Conservation (phyloP, 2,888 invertebrate species). For the Hyposoter didymator region DNA sequence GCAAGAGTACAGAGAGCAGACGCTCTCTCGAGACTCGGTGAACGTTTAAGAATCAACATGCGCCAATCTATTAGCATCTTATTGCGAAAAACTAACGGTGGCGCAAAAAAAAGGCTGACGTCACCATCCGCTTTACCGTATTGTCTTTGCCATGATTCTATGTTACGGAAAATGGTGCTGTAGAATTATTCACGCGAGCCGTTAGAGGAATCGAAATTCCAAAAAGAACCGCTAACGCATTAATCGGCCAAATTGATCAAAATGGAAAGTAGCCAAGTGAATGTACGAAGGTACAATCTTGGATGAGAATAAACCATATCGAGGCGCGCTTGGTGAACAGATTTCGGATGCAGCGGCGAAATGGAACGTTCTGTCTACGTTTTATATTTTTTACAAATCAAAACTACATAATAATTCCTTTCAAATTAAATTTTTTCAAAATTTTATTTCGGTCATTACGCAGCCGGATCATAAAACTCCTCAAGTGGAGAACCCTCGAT, state of each 20-base stretch:
- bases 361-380: background rate
- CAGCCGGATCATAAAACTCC: background rate
- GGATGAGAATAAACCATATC: background rate
- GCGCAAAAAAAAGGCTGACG: constrained; percentile 3
- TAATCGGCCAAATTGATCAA: background rate
- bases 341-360: background rate
- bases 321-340: background rate
- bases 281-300: background rate
- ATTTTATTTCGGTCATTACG: background rate
- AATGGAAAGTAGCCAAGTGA: background rate
- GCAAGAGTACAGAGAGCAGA: constrained; percentile 64
- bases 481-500: constrained; percentile 8
- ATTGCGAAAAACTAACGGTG: constrained; percentile 28
- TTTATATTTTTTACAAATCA: no score
- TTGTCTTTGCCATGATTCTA: background rate
- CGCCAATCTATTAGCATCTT: constrained; percentile 72
- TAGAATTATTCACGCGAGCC: background rate
- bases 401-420: no score
- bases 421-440: background rate
- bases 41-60: constrained; percentile 55
- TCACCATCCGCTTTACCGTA: background rate
- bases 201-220: background rate
- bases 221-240: background rate
- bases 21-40: constrained; percentile 29
- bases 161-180: background rate